Percentiles rank a stretch among this genome's conserved stretches.
These are phyloP conservation scores for Pseudonaja textilis DNA, from an alignment of 2,113 vertebrate genomes.

Conservation along the genomic window DNA sequence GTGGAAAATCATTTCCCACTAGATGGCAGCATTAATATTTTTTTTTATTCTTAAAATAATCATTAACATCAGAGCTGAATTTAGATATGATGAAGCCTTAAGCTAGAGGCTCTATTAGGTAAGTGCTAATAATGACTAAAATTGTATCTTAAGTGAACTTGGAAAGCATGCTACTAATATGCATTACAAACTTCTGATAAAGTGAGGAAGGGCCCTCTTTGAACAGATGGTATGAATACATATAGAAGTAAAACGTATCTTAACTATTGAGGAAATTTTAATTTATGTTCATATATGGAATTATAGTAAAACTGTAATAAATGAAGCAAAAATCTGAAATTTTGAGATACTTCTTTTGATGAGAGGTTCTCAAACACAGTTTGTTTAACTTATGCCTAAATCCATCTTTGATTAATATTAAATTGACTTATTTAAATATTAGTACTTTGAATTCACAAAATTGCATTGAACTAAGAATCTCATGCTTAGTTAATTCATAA, in stretches of 20 bases:
- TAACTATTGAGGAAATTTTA: not conserved
- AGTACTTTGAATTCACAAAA: not conserved
- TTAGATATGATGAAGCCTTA: not conserved
- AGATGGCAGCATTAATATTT: conserved; percentile 55
- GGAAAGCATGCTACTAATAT: not conserved
- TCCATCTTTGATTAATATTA: not conserved
- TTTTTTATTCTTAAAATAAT: not conserved
- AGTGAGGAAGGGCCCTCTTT: not conserved
- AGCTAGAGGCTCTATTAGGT: not conserved
- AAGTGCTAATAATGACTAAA: not conserved
- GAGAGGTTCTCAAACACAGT: not conserved
- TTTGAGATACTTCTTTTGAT: not conserved
- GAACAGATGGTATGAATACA: not conserved
- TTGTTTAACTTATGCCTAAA: not conserved
- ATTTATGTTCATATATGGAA: not conserved
- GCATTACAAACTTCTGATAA: not conserved
- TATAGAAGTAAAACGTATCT: not conserved
- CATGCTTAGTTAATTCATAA: not conserved
- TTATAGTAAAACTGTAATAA: not conserved
- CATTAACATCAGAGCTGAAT: not conserved
- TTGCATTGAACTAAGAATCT: not conserved
- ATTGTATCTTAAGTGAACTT: not conserved
- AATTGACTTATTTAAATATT: not conserved
- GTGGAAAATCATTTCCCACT: conserved; percentile 35
- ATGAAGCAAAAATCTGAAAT: not conserved